Base-by-base conservation (phyloP, 2,797 vertebrate species). In the Sebastes nivosus region DNA sequence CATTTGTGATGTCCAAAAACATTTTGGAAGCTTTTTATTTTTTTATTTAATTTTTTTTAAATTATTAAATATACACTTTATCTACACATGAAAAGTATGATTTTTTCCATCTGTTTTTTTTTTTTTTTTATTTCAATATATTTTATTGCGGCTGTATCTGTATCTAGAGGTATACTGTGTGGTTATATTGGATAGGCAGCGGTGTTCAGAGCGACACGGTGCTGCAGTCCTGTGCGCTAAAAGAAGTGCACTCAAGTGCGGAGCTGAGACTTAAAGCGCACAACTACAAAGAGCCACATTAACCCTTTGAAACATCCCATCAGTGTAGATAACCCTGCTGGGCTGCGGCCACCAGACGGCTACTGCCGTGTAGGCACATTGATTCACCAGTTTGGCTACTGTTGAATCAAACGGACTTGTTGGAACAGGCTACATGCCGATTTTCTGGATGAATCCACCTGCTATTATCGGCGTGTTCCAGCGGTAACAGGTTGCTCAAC, bases 181-280 rank as follows among this genome's bases (percentile, higher is more conserved):
- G 34, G 24, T 4, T 10, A 2, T 18, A 4, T 8, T 69, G 30
- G 24, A 25, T 13, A 9, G 24, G 76, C 68, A 18, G 38, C 50
- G 13, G 74, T 30, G 70, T 36, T 22, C 75, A 27, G 71, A 54
- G 29, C 16, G 11, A n/a, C 29, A 24, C 65, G 16, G 60, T 18
- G 67, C 79, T 6, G 81, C 83, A 79, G 83, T 75, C 60, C 29
- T 25, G 64, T 52, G 66, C 27, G 72, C 46, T 22, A 55, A 71
- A 36, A 46, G 25, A 76, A 85, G 84, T 77, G 90, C 78, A 72
- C 60, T 81, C 7, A 61, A 77, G 79, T 69, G 86, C 66, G 30
- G 52, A 71, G 34, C 67, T 14, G 54, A 70, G 77, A 74, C 30
- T 71, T 16, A 46, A 27, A 34, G 34, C 60, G 74, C 68, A 74